Evolutionary conservation across 2,113 vertebrate species (phyloP), one percentile per base, ranked within the genome.

Genomic region (Xenopus laevis): DNA sequence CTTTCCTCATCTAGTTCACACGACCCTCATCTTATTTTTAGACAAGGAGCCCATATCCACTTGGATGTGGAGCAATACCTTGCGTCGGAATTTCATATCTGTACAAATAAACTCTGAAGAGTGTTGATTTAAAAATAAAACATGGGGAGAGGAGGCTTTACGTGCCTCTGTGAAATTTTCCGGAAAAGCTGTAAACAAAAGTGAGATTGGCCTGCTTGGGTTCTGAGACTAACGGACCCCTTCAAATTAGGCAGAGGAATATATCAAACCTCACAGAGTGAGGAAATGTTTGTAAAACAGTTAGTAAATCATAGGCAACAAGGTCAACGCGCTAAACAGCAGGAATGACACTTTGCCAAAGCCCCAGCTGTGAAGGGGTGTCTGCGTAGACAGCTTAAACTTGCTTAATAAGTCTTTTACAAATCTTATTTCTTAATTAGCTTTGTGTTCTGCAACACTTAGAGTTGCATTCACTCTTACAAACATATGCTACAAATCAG

Each of bases 91-190:
- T 88, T 91, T 81, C 92, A 90, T 87, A 90, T 85, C 74, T 88
- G 90, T 88, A 92, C 92, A 96, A 97, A 97, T 93, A 96, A 97
- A 96, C 92, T 71, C 65, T 74, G 81, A 79, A 78, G 93, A 94
- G 94, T 94, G 93, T 93, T 93, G 94, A 96, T 92, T 93, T 90
- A 92, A 94, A 94, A 94, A 95, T 91, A 91, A 90, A 91, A 89
- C 82, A 87, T 65, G 90, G 85, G 79, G 83, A 88, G 87, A 84
- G 81, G 79, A 79, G n/a, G 21, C 9, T 44, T 81, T 63, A 4
- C 60, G 62, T n/a, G n/a, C n/a, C n/a, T n/a, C n/a, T n/a, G n/a
- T 81, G 87, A 89, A 93, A 83, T 86, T 95, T 95, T 96, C 92
- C 91, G 88, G 92, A 79, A 87, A 91, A 91, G 85, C 87, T 87